Percentiles rank a stretch among this genome's conserved stretches.
phyloP scores from a whole-genome alignment of 2,888 invertebrate species.

The Epirrhoe alternata region DNA sequence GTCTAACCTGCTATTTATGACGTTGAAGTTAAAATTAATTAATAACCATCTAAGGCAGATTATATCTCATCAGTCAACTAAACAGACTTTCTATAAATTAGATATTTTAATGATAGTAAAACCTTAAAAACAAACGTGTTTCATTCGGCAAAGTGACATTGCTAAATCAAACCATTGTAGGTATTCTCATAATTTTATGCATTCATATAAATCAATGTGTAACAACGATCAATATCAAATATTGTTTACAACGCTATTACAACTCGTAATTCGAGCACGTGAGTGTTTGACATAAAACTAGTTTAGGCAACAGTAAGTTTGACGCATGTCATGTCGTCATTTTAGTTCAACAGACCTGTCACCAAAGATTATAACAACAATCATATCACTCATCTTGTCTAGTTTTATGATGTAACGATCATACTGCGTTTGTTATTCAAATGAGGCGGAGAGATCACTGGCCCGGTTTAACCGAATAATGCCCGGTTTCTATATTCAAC shows the following conservation, averaged over 20 bases:
- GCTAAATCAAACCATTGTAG: too few relatives aligned
- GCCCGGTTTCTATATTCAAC: too few relatives aligned
- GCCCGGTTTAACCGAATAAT: constrained; percentile 29
- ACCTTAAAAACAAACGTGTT: too few relatives aligned
- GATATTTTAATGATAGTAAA: too few relatives aligned
- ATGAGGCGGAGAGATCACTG: constrained; percentile 52
- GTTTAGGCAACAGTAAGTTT: not conserved
- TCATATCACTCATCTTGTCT: constrained; percentile 37
- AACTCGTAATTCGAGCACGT: not conserved
- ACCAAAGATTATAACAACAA: constrained; percentile 41
- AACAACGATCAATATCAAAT: not conserved
- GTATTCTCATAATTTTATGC: not conserved
- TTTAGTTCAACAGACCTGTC: constrained; percentile 27
- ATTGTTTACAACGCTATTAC: not conserved
- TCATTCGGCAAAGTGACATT: too few relatives aligned
- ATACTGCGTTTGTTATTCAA: constrained; percentile 60
- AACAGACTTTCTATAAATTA: not conserved
- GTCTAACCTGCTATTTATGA: constrained; percentile 8
- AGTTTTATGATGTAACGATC: constrained; percentile 57
- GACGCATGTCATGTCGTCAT: constrained; percentile 4
- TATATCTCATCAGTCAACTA: not conserved
- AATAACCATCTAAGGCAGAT: not conserved
- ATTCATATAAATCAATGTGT: not conserved
- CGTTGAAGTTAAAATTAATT: not conserved
- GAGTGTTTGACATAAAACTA: not conserved